Evolutionary conservation across 1,140 invertebrate species (phyloP).

Genomic region (Cydia splendana): DNA sequence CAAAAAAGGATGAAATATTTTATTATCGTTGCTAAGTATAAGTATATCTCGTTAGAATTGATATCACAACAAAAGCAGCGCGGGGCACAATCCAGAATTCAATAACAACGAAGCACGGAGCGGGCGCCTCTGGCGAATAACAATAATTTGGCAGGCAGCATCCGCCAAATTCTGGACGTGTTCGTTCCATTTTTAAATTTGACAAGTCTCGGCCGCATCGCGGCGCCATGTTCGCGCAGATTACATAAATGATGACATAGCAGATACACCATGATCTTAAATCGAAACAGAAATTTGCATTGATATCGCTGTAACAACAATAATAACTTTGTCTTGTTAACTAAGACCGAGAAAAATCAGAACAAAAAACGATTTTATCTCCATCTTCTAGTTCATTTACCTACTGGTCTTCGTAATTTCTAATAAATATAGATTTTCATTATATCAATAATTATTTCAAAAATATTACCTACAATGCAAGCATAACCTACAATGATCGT

Average conservation of each 20-base stretch:
- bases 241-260: background rate
- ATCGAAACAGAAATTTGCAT: background rate
- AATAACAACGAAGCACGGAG: conserved; percentile 65
- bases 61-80: conserved; percentile 65
- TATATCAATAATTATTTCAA: no score
- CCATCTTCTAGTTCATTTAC: no score
- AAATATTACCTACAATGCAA: no score
- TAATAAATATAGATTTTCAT: no score
- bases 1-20: background rate
- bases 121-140: conserved; percentile 67
- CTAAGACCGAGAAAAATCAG: no score
- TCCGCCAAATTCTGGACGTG: conserved; percentile 71
- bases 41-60: conserved; percentile 54
- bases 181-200: conserved; percentile 78
- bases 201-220: conserved; percentile 58
- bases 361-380: no score
- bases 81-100: conserved; percentile 68
- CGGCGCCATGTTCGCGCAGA: conserved; percentile 44
- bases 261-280: background rate
- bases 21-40: background rate
- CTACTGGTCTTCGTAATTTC: no score
- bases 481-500: no score
- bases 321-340: no score
- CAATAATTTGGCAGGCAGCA: conserved; percentile 75
- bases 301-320: background rate